Base-by-base conservation (phyloP, 1,140 invertebrate species). In the Glomeris maerens region DNA sequence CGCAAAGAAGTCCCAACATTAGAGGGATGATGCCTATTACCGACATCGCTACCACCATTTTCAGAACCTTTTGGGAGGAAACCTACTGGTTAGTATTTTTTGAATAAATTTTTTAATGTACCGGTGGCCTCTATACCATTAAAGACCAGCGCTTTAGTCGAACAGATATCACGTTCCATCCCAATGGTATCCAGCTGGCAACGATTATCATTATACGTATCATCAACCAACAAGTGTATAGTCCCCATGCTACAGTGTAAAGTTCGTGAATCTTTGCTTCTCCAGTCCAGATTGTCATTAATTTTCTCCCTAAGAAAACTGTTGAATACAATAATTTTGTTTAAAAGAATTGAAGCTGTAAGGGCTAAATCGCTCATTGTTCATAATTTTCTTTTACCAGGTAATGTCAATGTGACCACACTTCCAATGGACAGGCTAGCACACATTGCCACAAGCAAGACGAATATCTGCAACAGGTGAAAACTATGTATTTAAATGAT, bases 241-340 rank as follows among this genome's bases (percentile, higher is more conserved):
- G 80, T 0, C 94, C 91, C 66, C 83, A 86, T 0, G 91, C 88
- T 0, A 89, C 84, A 1, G 93, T 98, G 61, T 98, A 97, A 0
- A 98, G 69, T 66, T 98, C 95, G 64, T 98, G 92, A 0, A 95
- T 81, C 40, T 60, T 61, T 2, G 72, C 71, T 3, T 77, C 74
- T 2, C 78, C 75, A 27, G 81, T 69, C 84, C 87, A 93, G 2
- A 93, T 55, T 1, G 80, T 76, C 85, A 95, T 90, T 5, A 91
- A 74, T 56, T 81, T 76, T 7, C 90, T 74, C 3, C 92, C 92
- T 53, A 94, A 73, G 70, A 81, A 89, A 10, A 90, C 89, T 64
- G 60, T 40, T 62, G 46, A 47, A 54, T 44, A 40, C 42, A 13
- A 48, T 45, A 55, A 62, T 60, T 21, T 60, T 52, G 17, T 54